Percentiles rank a stretch among this genome's conserved stretches.
Evolutionary conservation across 2,797 vertebrate genomes (phyloP).

Genomic region (Platalea minor): DNA sequence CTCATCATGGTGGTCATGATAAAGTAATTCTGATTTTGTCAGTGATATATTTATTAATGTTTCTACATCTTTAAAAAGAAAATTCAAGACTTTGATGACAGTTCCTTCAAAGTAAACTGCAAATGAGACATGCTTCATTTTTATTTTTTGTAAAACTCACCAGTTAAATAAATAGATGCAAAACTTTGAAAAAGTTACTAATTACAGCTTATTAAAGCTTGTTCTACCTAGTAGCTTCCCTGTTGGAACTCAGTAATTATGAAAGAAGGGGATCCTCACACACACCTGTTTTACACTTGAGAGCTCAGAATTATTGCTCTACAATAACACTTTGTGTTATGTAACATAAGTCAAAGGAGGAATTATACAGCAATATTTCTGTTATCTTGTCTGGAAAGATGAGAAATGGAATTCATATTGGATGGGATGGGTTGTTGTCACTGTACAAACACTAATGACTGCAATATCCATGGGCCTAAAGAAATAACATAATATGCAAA

Average conservation of each 20-base stretch:
- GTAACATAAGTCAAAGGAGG: neutral
- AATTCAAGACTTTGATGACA: neutral
- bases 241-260: slow-evolving; percentile 11
- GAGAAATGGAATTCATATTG: neutral
- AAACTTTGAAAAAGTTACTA: slow-evolving; percentile 21
- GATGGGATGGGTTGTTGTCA: neutral
- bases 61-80: neutral
- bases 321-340: neutral
- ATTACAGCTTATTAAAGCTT: slow-evolving; percentile 18
- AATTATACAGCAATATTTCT: neutral
- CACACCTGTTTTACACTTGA: slow-evolving; percentile 22
- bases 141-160: neutral
- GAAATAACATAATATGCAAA: neutral
- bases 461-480: neutral
- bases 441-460: neutral
- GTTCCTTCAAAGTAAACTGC: neutral
- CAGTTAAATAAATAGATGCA: neutral
- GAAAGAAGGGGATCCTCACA: neutral
- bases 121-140: neutral
- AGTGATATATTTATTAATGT: neutral
- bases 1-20: neutral
- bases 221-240: neutral
- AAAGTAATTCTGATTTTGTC: neutral
- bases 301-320: neutral
- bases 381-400: neutral